phyloP scores from a whole-genome alignment of 1,140 invertebrate genomes.

The Stegodyphus dumicola region DNA sequence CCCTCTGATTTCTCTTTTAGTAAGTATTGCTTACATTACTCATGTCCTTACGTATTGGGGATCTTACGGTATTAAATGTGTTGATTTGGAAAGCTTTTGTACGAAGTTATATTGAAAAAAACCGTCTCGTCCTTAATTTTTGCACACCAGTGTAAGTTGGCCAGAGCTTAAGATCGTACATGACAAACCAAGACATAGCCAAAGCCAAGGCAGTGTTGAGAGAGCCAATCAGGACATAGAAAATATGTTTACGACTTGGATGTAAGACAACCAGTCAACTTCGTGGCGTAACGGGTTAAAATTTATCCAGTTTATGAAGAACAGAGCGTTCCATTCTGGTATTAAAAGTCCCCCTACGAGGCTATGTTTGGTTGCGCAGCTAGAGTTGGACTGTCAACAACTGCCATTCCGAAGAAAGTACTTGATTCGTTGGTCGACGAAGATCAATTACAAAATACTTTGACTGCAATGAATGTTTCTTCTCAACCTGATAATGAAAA shows the following conservation, averaged over 20 bases:
- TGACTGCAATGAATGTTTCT: slow-evolving; percentile 54
- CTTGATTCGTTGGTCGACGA: slow-evolving; percentile 15
- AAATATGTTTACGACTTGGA: background rate
- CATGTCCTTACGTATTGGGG: no score
- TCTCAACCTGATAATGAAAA: slow-evolving; percentile 51
- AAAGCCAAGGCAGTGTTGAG: slow-evolving; percentile 1
- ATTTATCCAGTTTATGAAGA: slow-evolving; percentile 39
- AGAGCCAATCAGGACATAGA: slow-evolving; percentile 12
- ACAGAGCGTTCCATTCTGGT: slow-evolving; percentile 35
- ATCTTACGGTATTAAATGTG: no score
- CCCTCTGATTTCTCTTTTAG: no score
- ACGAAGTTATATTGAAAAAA: no score
- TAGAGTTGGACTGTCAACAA: slow-evolving; percentile 15
- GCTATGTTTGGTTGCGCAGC: slow-evolving; percentile 22
- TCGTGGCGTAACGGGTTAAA: slow-evolving; percentile 19
- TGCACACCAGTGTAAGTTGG: no score
- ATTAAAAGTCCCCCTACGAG: background rate
- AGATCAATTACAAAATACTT: slow-evolving; percentile 50
- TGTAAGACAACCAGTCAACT: slow-evolving; percentile 16
- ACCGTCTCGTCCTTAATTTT: no score
- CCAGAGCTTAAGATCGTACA: background rate
- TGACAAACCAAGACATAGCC: slow-evolving; percentile 11
- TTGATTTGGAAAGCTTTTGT: no score
- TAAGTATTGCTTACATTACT: no score
- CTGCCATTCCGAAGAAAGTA: slow-evolving; percentile 12